Conservation (phyloP, 2,113 vertebrate genomes). For the Crypturellus undulatus region DNA sequence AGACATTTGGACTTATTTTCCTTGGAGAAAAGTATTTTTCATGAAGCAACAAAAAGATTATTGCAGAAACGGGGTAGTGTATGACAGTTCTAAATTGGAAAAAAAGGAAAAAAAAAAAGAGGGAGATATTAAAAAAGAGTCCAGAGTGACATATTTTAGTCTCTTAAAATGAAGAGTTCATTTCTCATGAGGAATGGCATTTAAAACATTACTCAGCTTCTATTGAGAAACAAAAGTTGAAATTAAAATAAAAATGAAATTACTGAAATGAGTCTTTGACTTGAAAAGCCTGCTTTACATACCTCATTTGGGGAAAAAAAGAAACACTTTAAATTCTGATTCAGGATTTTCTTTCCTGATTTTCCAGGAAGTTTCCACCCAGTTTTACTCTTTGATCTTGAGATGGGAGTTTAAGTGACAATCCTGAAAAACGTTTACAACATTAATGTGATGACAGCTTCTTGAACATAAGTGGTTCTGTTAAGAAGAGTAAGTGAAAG, state of each 20-base stretch:
- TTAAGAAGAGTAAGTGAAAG: slow-evolving; percentile 10
- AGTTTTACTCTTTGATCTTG: background rate
- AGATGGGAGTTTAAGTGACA: background rate
- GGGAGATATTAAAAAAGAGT: background rate
- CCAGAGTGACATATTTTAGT: background rate
- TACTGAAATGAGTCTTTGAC: background rate
- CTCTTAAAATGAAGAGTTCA: background rate
- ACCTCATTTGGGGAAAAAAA: background rate
- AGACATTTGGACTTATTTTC: background rate
- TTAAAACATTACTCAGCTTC: background rate
- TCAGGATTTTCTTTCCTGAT: background rate
- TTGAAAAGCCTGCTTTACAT: background rate
- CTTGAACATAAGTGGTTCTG: background rate
- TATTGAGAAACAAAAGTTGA: background rate
- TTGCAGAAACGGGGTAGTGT: background rate
- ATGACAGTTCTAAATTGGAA: background rate
- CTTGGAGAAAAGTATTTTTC: fast-evolving
- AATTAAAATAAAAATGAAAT: background rate
- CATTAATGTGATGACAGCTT: background rate
- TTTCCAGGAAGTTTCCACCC: background rate
- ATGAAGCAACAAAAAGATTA: background rate
- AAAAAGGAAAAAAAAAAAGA: no score
- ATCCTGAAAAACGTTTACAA: background rate
- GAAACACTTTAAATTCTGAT: background rate
- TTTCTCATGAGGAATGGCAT: background rate